Base-by-base conservation (phyloP, 2,797 vertebrate species). In the Salarias fasciatus region DNA sequence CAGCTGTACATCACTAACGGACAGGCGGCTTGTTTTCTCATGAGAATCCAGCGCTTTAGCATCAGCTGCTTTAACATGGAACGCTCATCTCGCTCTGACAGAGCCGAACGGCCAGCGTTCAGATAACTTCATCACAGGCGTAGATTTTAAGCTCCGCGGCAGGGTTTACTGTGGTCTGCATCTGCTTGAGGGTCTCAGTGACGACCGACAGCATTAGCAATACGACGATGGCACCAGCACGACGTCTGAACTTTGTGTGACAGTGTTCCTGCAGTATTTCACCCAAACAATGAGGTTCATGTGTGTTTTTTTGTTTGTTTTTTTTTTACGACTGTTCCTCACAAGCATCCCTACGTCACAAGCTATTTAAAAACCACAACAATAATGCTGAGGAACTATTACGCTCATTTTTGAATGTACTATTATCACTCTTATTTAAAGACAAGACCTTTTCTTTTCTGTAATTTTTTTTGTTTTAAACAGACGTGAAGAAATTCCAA, bases 371-470 rank as follows among this genome's bases (percentile, higher is more conserved):
- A 88, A 90, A 35, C 62, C 78, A 86, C 74, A 75, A 85, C 72
- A 88, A 88, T 85, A 88, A 87, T 88, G 87, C 77, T 74, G 79
- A 91, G 79, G 77, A 88, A 84, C 60, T 82, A 86, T 87, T 82
- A 87, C 87, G 80, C 88, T 92, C 88, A 90, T 86, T 83, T 92
- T 90, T 91, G 86, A 91, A 91, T 92, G 91, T 93, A 87, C 77
- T 83, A 69, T 65, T 90, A 78, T 88, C 72, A 78, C 70, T 89
- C 90, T 92, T 93, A 94, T 94, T 94, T 94, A 93, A 93, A 82
- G 67, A 58, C 77, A 83, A 89, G 63, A 84, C 51, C 52, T 78
- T 80, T 84, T 84, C 18, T 80, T 83, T 86, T 85, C n/a, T 90
- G 86, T 91, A 86, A 84, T 92, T 92, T 88, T 51, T 75, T 80